Base-by-base conservation (phyloP, 1,140 invertebrate species). In the Acromyrmex charruanus region DNA sequence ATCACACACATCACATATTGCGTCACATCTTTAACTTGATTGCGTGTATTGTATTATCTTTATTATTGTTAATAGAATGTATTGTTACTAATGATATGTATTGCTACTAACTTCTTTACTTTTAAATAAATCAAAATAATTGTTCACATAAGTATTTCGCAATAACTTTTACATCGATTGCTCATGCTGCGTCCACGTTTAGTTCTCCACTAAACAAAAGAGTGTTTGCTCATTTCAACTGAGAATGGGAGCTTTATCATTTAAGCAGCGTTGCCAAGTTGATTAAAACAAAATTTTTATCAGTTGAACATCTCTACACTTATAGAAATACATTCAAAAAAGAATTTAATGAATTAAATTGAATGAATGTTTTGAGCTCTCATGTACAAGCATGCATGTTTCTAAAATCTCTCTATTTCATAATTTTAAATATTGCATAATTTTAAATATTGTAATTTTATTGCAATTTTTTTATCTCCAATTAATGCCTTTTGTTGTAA, bases 231-330 rank as follows among this genome's bases (percentile, higher is more conserved):
- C 51, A 35, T 18, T 16, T 35, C 16, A 25, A 14, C 6, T 1
- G 53, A 51, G 14, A 9, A 6, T 7, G 31, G 16, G n/a, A 16
- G 31, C 53, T 59, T 6, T 21, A 14, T 25, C 21, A 6, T 25
- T 35, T 5, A 59, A 58, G 12, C 72, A 59, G 53, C 18, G 72
- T 75, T 75, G 72, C 53, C 72, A 75, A 35, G 14, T 75, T 75
- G 53, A 75, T 35, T 39, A 44, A 44, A 68, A 21, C 0, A 49
- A 69, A 35, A 18, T 14, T 25, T 49, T n/a, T 4, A 68, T 39
- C 18, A n/a, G 3, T 21, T 14, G n/a, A 35, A 31, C 3, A 21
- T 39, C 18, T 66, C 2, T 39, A n/a, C 9, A n/a, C 9, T 39
- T 35, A n/a, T n/a, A n/a, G 31, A 66, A 6, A 66, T 16, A n/a